A percentile compares a stretch with the other conserved stretches of the same genome.
Evolutionary conservation across 2,797 vertebrate genomes (phyloP).

Genomic region (Chaetodon trifasciatus): DNA sequence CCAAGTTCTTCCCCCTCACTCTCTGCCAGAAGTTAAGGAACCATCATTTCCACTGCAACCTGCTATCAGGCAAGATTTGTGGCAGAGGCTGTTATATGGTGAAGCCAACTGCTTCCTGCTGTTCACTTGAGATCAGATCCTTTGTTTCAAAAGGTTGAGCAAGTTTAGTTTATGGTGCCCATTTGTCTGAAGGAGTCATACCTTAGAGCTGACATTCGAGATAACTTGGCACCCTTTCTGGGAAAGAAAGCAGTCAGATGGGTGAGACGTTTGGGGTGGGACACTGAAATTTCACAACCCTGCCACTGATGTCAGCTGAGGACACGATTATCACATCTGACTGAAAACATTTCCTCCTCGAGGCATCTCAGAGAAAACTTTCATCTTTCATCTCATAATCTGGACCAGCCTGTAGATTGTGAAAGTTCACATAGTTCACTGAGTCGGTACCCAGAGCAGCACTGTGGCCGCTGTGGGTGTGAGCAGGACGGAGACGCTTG

Average conservation of each 20-base stretch:
- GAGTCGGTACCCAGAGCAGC: neutral
- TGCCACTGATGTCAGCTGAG: slow-evolving; percentile 9
- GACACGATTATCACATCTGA: neutral
- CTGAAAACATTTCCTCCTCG: neutral
- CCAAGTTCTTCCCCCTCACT: slow-evolving; percentile 9
- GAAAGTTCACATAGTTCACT: neutral
- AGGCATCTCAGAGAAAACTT: neutral
- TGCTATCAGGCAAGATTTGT: neutral
- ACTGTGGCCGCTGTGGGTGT: neutral
- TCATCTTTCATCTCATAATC: neutral
- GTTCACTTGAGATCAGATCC: neutral
- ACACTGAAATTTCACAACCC: slow-evolving; percentile 15
- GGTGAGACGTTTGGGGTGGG: neutral
- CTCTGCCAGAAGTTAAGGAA: slow-evolving; percentile 16
- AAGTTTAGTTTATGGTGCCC: neutral
- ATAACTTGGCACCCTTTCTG: neutral
- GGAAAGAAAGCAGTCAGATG: neutral
- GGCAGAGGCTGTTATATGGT: neutral
- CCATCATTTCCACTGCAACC: slow-evolving; percentile 9
- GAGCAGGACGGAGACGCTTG: neutral
- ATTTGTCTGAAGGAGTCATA: neutral
- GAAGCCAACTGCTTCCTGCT: slow-evolving; percentile 9
- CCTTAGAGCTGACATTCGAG: slow-evolving; percentile 39
- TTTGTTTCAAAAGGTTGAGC: slow-evolving; percentile 2
- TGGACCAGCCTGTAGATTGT: neutral